phyloP scores from a whole-genome alignment of 2,888 invertebrate genomes.

The Epistrophe eligans region DNA sequence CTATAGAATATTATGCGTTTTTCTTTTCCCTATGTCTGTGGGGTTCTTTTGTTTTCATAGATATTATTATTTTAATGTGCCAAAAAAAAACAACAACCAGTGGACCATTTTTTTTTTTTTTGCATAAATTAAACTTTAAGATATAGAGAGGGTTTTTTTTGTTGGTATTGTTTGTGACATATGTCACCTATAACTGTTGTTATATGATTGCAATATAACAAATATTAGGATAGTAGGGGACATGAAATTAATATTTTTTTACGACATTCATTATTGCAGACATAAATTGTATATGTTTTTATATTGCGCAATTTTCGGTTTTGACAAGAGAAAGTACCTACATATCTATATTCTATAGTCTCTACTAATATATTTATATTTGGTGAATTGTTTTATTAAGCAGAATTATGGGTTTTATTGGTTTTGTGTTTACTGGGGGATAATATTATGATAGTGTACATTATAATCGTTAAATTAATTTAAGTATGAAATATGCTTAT shows the following conservation, averaged over 20 bases:
- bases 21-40: neutral
- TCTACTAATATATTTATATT: neutral
- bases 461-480: neutral
- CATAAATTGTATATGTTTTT: constrained; percentile 44
- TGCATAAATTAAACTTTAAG: constrained; percentile 54
- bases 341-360: neutral
- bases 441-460: neutral
- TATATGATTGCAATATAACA: constrained; percentile 68
- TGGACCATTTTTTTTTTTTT: constrained; percentile 45
- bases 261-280: constrained; percentile 57
- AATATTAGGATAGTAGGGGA: constrained; percentile 45
- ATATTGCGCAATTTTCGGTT: constrained; percentile 57
- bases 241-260: constrained; percentile 64
- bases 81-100: constrained; percentile 14
- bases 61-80: constrained; percentile 21
- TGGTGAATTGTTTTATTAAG: constrained; percentile 7
- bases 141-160: constrained; percentile 21
- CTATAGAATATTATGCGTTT: too few species aligned
- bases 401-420: constrained; percentile 14
- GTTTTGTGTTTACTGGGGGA: neutral
- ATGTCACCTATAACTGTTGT: constrained; percentile 60
- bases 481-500: neutral
- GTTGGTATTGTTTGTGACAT: constrained; percentile 48
- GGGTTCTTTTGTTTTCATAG: constrained; percentile 14
- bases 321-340: constrained; percentile 7